A percentile compares a stretch with the other conserved stretches of the same genome.
These are phyloP conservation scores for Ameiurus melas DNA, from an alignment of 2,113 vertebrate species.

Conservation along the genomic window DNA sequence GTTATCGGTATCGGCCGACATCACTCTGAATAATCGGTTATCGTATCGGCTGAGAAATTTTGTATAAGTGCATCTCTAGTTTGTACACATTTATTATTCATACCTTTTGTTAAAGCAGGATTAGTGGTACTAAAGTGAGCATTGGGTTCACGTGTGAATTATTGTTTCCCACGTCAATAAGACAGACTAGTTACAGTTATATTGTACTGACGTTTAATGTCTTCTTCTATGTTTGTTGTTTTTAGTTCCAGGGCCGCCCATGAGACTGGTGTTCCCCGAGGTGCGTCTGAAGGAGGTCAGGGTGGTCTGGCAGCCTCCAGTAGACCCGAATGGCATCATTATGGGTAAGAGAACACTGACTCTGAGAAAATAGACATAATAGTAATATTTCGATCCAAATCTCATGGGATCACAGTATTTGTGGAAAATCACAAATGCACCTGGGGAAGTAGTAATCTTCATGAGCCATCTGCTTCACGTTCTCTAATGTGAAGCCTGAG, in stretches of 20 bases:
- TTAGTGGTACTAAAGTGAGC: background rate
- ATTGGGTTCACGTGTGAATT: background rate
- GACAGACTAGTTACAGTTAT: background rate
- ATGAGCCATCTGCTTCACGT: slow-evolving; percentile 22
- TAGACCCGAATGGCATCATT: slow-evolving; percentile 88
- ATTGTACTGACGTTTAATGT: slow-evolving; percentile 38
- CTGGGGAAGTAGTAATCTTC: slow-evolving; percentile 1
- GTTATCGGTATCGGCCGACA: no score
- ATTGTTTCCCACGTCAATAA: background rate
- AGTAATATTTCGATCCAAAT: background rate
- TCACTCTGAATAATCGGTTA: no score
- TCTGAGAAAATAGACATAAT: background rate
- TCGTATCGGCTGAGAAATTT: no score
- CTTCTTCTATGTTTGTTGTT: slow-evolving; percentile 13
- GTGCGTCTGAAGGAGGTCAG: slow-evolving; percentile 84
- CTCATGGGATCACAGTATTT: background rate
- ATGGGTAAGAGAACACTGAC: slow-evolving; percentile 77
- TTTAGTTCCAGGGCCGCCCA: slow-evolving; percentile 85
- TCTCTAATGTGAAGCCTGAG: slow-evolving; percentile 8
- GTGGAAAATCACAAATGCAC: background rate
- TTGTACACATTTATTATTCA: background rate
- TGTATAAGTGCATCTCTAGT: no score
- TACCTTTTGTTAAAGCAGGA: background rate
- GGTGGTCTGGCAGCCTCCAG: slow-evolving; percentile 89
- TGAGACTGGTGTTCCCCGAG: slow-evolving; percentile 91